Base-by-base conservation (phyloP, 2,888 invertebrate species). In the Pegoplata infirma region DNA sequence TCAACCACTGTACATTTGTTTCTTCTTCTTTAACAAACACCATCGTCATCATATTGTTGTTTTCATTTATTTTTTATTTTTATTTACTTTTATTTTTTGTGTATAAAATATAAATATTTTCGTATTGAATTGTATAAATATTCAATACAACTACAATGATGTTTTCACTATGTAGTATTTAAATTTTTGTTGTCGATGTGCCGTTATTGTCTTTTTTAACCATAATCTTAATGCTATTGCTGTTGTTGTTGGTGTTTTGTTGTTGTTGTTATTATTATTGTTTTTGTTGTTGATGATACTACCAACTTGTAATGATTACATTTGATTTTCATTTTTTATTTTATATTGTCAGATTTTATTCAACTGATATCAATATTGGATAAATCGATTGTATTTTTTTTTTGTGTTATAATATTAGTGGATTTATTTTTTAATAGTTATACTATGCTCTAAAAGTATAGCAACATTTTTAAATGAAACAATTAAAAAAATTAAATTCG, bases 151-250 rank as follows among this genome's bases (percentile, higher is more conserved):
- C 6, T 23, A 23, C 23, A 23, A 23, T 23, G n/a, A n/a, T n/a
- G n/a, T 40, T 49, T 55, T 17, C 25, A 19, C 17, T 32, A 32
- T 25, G n/a, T 67, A 66, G 23, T 63, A 55, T 74, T 67, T 47
- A 32, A 58, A 55, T 61, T 16, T 61, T 46, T 16, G 46, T 23
- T 47, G 59, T 51, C 21, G 21, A 61, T 47, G 23, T 16, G 40
- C n/a, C 21, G 23, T 44, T 69, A 40, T 63, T 68, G 56, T 68
- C 56, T n/a, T 28, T 56, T 68, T 56, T 10, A 47, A 40, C 46
- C 64, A 66, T 59, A 58, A 66, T 32, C 2, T 40, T 47, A 32
- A 19, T 75, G 23, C 51, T 55, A 12, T 68, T 51, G n/a, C 61
- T 44, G 16, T 21, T 40, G 51, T 36, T 59, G 44, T 16, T 23